These are phyloP conservation scores for Malacosoma neustria DNA, from an alignment of 2,888 invertebrate species.

Conservation along the genomic window DNA sequence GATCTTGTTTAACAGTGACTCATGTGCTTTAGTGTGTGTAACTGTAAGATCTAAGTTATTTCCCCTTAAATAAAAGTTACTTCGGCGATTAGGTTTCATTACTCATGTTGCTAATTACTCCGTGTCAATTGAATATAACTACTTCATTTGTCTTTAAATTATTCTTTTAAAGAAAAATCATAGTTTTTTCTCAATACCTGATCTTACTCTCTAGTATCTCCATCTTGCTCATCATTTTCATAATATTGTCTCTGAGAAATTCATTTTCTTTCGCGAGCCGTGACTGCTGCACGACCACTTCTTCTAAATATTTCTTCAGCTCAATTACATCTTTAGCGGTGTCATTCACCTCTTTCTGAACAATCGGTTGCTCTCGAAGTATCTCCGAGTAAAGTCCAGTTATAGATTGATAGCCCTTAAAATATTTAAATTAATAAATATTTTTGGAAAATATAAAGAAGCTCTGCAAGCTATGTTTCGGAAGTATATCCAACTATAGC, in stretches of 20 bases:
- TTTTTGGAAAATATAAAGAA: no score
- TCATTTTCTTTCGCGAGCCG: slow-evolving; percentile 43
- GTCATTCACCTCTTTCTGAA: slow-evolving; percentile 17
- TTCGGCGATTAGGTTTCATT: no score
- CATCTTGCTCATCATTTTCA: slow-evolving; percentile 42
- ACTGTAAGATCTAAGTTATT: no score
- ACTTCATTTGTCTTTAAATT: no score
- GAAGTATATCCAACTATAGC: no score
- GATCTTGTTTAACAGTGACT: no score
- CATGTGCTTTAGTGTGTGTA: no score
- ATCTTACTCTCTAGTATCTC: slow-evolving; percentile 51
- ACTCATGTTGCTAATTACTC: no score
- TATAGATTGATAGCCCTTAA: slow-evolving; percentile 56
- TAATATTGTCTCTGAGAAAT: slow-evolving; percentile 38
- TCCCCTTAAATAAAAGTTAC: no score
- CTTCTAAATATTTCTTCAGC: slow-evolving; percentile 33
- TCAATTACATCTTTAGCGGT: slow-evolving; percentile 33
- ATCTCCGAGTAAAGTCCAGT: slow-evolving; percentile 49
- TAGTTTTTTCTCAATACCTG: slow-evolving; percentile 33
- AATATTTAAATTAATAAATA: slow-evolving; percentile 3
- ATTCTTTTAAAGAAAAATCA: no score
- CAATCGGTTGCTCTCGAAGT: slow-evolving; percentile 30
- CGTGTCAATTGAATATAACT: no score
- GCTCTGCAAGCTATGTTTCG: no score
- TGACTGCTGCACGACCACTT: slow-evolving; percentile 39